Evolutionary conservation across 2,888 invertebrate genomes (phyloP).

Genomic region (Anthoptus insignis): DNA sequence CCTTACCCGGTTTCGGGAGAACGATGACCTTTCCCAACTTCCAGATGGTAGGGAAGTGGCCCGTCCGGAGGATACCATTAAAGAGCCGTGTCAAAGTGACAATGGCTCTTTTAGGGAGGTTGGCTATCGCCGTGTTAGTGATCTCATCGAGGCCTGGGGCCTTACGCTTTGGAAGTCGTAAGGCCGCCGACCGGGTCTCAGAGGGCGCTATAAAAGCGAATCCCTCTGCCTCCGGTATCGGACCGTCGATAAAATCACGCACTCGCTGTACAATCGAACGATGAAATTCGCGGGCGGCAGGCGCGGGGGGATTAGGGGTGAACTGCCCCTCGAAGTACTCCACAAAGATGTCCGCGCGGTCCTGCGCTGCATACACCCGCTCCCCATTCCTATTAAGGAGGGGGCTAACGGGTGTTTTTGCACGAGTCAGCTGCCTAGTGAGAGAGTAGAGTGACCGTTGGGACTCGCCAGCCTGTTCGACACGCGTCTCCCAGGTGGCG

Average conservation of each 20-base stretch:
- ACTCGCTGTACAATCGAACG: neutral
- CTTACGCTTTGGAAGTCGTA: neutral
- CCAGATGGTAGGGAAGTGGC: conserved; percentile 44
- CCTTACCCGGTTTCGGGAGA: no score
- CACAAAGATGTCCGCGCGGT: conserved; percentile 4
- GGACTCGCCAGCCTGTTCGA: neutral
- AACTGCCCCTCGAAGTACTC: conserved; percentile 1
- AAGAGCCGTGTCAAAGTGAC: conserved; percentile 21
- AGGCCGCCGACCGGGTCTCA: neutral
- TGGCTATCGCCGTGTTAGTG: conserved; percentile 6
- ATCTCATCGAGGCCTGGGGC: neutral
- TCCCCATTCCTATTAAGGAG: neutral
- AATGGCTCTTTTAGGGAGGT: conserved; percentile 20
- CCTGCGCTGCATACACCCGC: neutral
- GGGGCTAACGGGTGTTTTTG: neutral
- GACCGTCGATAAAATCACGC: neutral
- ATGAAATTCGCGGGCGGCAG: neutral
- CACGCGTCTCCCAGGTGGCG: neutral
- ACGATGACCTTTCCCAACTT: conserved; percentile 34
- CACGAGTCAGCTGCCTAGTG: neutral
- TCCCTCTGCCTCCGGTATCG: neutral
- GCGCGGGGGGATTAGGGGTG: neutral
- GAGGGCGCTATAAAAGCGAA: neutral
- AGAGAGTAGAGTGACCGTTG: neutral
- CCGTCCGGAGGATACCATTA: conserved; percentile 47